These are phyloP conservation scores for Epinephelus moara DNA, from an alignment of 2,113 vertebrate genomes.

Conservation along the genomic window DNA sequence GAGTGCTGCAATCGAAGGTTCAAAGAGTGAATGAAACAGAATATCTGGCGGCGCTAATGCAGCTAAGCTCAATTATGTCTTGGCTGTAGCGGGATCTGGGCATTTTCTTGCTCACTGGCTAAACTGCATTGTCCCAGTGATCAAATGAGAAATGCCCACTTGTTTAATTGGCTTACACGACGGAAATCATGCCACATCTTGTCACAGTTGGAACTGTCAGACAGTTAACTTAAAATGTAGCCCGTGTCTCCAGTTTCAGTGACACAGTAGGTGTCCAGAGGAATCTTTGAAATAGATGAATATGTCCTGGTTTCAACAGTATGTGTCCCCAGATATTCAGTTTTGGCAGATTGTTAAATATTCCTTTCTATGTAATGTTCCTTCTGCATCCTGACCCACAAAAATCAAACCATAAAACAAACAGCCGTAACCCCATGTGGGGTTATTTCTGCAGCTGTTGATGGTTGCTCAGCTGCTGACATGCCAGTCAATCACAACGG, in stretches of 20 bases:
- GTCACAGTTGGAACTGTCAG: constrained; percentile 54
- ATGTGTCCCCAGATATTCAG: constrained; percentile 64
- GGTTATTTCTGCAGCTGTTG: constrained; percentile 77
- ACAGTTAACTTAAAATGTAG: constrained; percentile 68
- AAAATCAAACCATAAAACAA: constrained; percentile 80
- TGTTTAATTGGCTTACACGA: constrained; percentile 45
- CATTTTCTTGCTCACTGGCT: constrained; percentile 24
- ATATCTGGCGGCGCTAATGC: constrained; percentile 41
- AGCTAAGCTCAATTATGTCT: constrained; percentile 31
- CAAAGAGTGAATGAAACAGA: constrained; percentile 58
- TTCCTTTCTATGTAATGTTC: constrained; percentile 77
- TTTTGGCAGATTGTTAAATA: constrained; percentile 81
- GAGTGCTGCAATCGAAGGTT: constrained; percentile 50
- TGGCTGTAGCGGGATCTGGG: constrained; percentile 9
- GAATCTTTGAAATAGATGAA: constrained; percentile 79
- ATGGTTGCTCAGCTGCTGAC: constrained; percentile 74
- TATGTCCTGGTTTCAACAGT: constrained; percentile 79
- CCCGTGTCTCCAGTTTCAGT: constrained; percentile 63
- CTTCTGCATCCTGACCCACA: constrained; percentile 80
- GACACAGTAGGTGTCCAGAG: constrained; percentile 76
- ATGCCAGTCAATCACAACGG: constrained; percentile 76
- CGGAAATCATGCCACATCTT: constrained; percentile 40
- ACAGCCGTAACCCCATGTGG: constrained; percentile 74
- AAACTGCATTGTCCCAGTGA: constrained; percentile 31
- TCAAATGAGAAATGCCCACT: constrained; percentile 46